These are phyloP conservation scores for Sthenelais limicola DNA, from an alignment of 2,888 invertebrate species.

Conservation along the genomic window DNA sequence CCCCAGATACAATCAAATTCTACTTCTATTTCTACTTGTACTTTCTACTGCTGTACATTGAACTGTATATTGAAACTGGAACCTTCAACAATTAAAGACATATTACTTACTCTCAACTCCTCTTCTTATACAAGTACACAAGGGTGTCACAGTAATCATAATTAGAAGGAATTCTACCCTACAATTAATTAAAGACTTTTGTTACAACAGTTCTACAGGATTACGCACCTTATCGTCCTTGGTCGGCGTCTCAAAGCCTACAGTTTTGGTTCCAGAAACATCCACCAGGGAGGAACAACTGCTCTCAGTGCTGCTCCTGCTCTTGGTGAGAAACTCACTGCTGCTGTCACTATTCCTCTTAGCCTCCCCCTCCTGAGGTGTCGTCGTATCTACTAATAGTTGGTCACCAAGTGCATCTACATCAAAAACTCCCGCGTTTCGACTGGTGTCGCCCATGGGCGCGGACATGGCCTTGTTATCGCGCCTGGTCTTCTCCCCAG, in stretches of 20 bases:
- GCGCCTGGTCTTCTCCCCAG: neutral
- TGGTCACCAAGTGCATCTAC: neutral
- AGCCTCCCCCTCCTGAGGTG: neutral
- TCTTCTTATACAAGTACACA: no score
- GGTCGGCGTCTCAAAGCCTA: constrained; percentile 28
- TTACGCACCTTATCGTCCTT: constrained; percentile 16
- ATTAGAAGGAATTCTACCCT: no score
- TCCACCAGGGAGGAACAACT: constrained; percentile 42
- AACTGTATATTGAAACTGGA: neutral
- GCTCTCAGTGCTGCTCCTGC: constrained; percentile 42
- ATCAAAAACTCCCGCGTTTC: neutral
- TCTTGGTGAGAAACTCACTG: constrained; percentile 30
- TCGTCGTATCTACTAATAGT: neutral
- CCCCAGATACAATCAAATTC: no score
- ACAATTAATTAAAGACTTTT: no score
- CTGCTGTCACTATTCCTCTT: constrained; percentile 26
- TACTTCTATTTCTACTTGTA: no score
- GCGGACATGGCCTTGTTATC: neutral
- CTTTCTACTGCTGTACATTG: no score
- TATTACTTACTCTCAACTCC: neutral
- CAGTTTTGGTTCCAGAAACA: constrained; percentile 17
- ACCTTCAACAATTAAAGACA: neutral
- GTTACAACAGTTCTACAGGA: no score
- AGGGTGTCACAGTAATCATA: no score
- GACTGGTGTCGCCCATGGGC: neutral